A percentile compares a stretch with the other conserved stretches of the same genome.
phyloP scores from a whole-genome alignment of 1,140 invertebrate species.

The Paraescarpia echinospica region DNA sequence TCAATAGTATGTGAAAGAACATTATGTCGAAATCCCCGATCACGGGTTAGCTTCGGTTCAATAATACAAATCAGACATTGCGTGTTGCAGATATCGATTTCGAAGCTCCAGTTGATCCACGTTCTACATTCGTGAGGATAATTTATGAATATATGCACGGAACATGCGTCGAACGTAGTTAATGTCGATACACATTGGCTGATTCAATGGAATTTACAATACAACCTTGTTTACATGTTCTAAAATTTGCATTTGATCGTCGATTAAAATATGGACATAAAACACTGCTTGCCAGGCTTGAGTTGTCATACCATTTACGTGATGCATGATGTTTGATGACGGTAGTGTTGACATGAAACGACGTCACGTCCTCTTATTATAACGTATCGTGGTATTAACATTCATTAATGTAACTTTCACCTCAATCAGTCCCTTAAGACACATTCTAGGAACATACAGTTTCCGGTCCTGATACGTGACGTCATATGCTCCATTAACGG shows the following conservation, averaged over 20 bases:
- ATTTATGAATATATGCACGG: neutral
- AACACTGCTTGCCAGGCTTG: neutral
- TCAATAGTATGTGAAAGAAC: neutral
- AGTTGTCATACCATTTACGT: neutral
- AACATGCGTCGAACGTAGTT: neutral
- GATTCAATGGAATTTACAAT: too few species aligned
- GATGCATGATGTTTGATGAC: neutral
- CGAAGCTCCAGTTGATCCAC: neutral
- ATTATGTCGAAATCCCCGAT: neutral
- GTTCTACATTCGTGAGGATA: neutral
- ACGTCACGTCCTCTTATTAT: neutral
- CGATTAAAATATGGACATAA: neutral
- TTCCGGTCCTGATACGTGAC: neutral
- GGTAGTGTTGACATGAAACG: neutral
- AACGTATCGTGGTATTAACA: neutral
- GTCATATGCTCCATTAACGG: neutral
- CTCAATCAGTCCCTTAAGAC: neutral
- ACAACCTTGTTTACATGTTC: too few species aligned
- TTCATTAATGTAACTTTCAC: neutral
- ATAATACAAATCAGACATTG: neutral
- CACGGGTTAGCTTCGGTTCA: neutral
- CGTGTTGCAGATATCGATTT: neutral
- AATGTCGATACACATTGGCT: too few species aligned
- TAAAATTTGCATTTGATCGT: neutral
- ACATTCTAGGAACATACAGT: neutral